These are phyloP conservation scores for Cheilinus undulatus DNA, from an alignment of 2,113 vertebrate genomes.

Conservation along the genomic window DNA sequence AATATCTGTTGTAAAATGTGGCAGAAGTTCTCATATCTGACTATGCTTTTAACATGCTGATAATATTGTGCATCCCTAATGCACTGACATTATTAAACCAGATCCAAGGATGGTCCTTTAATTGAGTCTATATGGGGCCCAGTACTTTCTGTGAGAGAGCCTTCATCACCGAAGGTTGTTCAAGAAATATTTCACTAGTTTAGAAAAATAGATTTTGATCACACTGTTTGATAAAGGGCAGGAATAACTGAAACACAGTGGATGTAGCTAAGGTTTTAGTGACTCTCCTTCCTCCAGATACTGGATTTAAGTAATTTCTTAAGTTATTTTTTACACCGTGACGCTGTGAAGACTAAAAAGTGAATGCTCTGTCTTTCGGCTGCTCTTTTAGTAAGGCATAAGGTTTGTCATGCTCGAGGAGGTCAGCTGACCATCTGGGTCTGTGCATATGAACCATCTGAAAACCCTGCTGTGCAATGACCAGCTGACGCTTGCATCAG, in stretches of 20 bases:
- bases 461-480: slow-evolving; percentile 8
- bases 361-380: background rate
- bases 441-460: slow-evolving; percentile 9
- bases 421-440: slow-evolving; percentile 19
- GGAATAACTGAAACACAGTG: background rate
- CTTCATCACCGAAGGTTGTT: slow-evolving; percentile 1
- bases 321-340: background rate
- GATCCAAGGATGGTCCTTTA: too few relatives aligned
- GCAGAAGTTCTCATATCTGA: too few relatives aligned
- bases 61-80: too few relatives aligned
- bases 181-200: background rate
- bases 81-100: too few relatives aligned
- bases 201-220: background rate
- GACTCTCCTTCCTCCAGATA: background rate
- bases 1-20: too few relatives aligned
- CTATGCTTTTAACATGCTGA: too few relatives aligned
- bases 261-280: background rate
- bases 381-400: slow-evolving; percentile 4
- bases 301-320: background rate
- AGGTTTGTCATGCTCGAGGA: slow-evolving; percentile 14
- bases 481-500: background rate
- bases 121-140: too few relatives aligned
- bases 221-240: background rate
- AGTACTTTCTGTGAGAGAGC: too few relatives aligned
- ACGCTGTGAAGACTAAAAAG: background rate